Base-by-base conservation (phyloP, 2,888 invertebrate genomes). In the Orthonevra nobilis region DNA sequence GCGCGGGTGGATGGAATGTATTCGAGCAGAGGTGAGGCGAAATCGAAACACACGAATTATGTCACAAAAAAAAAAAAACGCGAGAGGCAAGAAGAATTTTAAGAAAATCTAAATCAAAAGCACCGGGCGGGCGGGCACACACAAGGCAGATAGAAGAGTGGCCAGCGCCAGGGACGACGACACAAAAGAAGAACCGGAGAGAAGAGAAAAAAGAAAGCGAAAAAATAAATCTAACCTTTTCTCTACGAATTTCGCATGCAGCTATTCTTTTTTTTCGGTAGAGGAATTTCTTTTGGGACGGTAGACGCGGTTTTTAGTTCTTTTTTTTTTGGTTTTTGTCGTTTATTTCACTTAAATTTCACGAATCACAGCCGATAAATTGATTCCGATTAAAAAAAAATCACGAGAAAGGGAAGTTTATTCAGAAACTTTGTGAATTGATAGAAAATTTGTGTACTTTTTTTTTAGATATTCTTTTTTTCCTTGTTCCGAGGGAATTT, bases 141-240 rank as follows among this genome's bases (percentile, higher is more conserved):
- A 56, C 19, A 40, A 68, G 58, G 50, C 44, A 54, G 46, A 32
- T 54, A 23, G 26, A 42, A 20, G 40, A 56, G 40, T 48, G 54
- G 36, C 26, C 23, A 5, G 5, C n/a, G n/a, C 5, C 38, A 38
- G 34, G 48, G 30, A 52, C 26, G 26, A 73, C 12, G 5, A 34
- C 4, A 12, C 15, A 61, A 40, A 34, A 56, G 42, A 64, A 69
- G 42, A 64, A 69, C 44, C 32, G 32, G 56, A 66, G 46, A 60
- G 63, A 64, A n/a, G n/a, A 46, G 30, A 66, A 73, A 73, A 72
- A 72, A 77, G 70, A 77, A 77, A 77, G 77, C 64, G 40, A 48
- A 63, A 64, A 72, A 72, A 32, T 50, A 30, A 61, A 5, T 10
- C 3, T 2, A 66, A 63, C 42, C 63, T 68, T 75, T 75, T 70